Base-by-base conservation (phyloP, 2,113 vertebrate genomes). In the Chrysemys picta region DNA sequence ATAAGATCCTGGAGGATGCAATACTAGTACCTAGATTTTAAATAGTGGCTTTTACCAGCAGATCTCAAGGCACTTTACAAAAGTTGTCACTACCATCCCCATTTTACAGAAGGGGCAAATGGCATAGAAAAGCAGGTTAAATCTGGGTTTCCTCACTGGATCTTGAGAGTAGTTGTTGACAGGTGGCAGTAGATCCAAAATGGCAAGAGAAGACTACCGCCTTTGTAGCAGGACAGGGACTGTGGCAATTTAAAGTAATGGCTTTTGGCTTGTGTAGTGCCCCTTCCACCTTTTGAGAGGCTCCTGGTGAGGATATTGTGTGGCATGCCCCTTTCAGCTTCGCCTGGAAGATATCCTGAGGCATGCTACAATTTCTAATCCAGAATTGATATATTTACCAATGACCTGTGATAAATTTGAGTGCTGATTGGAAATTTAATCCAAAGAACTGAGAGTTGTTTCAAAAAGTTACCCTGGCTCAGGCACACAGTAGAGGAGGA, bases 221-320 rank as follows among this genome's bases (percentile, higher is more conserved):
- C 8, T 59, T 21, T 45, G 8, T n/a, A 89, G 22, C 35, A 50
- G 59, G 85, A 53, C 11, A 85, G 80, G 78, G n/a, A 29, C 2
- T 8, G 4, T 0, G 16, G 24, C 16, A 1, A 59, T 89, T 82
- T 76, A 47, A 59, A 8, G 2, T 38, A 49, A 45, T 0, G 0
- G 31, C 5, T 83, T 80, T 19, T 57, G 17, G 0, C 1, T 76
- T 91, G 83, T 83, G 21, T 72, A 53, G 2, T 57, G 25, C 56
- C 56, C 56, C 52, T 54, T 9, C 22, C 24, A 25, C 56, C 59
- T 89, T 52, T 72, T 89, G 81, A 91, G 90, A 49, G 45, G 13
- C 49, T 12, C 53, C 8, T 72, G 38, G 91, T 47, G 76, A 85
- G 31, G 53, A 47, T 11, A 2, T 53, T 35, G 5, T 57, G 22